These are phyloP conservation scores for Polymixis lichenea DNA, from an alignment of 2,888 invertebrate species.

Conservation along the genomic window DNA sequence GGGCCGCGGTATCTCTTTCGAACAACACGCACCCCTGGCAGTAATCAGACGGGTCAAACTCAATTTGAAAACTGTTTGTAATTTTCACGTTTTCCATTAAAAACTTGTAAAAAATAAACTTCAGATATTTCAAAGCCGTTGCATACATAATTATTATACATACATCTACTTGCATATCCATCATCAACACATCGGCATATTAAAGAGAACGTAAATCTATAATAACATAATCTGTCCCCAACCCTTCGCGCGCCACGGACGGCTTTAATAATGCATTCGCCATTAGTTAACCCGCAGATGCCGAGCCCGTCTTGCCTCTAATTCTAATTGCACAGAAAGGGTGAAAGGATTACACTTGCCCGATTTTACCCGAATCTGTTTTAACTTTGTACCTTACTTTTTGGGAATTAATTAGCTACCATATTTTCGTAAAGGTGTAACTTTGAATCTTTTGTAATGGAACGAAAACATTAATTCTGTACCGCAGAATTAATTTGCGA, in stretches of 20 bases:
- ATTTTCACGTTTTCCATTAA: neutral
- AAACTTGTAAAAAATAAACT: neutral
- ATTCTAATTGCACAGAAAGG: constrained; percentile 86
- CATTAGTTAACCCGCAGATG: constrained; percentile 90
- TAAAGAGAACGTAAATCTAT: constrained; percentile 77
- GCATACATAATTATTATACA: constrained; percentile 4
- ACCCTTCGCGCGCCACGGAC: constrained; percentile 79
- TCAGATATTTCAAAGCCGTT: neutral
- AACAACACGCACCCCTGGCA: no score
- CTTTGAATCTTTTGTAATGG: constrained; percentile 68
- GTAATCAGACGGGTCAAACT: neutral
- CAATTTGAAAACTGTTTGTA: neutral
- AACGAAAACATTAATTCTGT: constrained; percentile 71
- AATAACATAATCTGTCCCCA: constrained; percentile 88
- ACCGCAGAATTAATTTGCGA: constrained; percentile 23
- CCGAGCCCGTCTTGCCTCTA: constrained; percentile 82
- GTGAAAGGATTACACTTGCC: constrained; percentile 84
- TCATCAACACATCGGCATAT: constrained; percentile 72
- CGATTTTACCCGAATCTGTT: constrained; percentile 75
- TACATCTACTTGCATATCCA: constrained; percentile 48
- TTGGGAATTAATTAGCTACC: constrained; percentile 73
- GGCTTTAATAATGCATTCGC: constrained; percentile 89
- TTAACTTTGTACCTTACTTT: constrained; percentile 73
- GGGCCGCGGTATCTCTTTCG: no score
- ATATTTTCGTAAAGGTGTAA: constrained; percentile 59